Evolutionary conservation across 1,140 invertebrate genomes (phyloP), one percentile per base, ranked within the genome.

Genomic region (Drosophila nasuta): DNA sequence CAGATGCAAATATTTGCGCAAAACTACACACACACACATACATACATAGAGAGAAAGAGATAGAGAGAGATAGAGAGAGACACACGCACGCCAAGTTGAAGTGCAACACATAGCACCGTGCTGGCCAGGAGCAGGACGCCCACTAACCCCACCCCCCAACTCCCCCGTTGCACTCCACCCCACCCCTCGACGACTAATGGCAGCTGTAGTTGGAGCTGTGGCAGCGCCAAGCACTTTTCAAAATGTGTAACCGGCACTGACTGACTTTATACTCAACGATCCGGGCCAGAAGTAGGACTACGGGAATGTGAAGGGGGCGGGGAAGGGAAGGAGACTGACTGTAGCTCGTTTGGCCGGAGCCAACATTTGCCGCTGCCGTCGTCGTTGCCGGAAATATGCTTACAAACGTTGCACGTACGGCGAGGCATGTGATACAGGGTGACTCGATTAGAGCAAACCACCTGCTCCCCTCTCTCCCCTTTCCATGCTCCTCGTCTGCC

Each of bases 1-100:
- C 93, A 94, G 93, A 93, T 91, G 94, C 94, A 94, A 94, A 94
- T 94, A 94, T 93, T 93, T 93, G 93, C 93, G 54, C 75, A 83
- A 91, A 86, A 81, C 83, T 87, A 87, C 81, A 87, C 81, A 91
- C 81, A 83, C 80, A 73, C 82, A 72, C 59, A 66, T 64, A 52
- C 48, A 71, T 41, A 30, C 0, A 17, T 1, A 17, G 2, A 3
- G 2, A 25, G 20, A 25, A 3, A 25, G 43, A 56, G 71, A 58
- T 65, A 43, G 58, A 49, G 58, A 49, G 59, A 48, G 60, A 72
- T 59, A 46, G 38, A 10, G 20, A 25, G 3, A 25, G 20, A 25
- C 70, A 72, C 30, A 68, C 52, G 54, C 45, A 69, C 57, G 57
- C 69, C 69, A 87, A 83, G 49, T 88, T 87, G 80, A 87, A 87